These are phyloP conservation scores for Struthio camelus DNA, from an alignment of 2,113 vertebrate species.

Conservation along the genomic window DNA sequence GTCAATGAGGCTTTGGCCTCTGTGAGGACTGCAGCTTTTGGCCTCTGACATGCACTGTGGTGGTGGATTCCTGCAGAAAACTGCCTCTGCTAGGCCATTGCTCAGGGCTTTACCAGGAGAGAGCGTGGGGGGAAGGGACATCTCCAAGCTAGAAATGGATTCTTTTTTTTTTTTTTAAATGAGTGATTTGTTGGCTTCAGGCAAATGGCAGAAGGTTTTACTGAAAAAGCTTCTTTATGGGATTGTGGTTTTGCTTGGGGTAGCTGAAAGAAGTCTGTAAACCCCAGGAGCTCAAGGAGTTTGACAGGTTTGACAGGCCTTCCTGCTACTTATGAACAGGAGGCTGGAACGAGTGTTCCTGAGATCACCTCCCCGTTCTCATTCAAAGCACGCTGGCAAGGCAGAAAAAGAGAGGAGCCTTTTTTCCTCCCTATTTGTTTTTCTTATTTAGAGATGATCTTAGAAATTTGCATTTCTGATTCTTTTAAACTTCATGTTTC, in stretches of 20 bases:
- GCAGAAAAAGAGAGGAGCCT: background rate
- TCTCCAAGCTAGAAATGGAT: background rate
- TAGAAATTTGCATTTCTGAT: background rate
- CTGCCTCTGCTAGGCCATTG: background rate
- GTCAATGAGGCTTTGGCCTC: background rate
- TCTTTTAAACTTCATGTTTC: background rate
- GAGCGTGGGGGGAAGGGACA: background rate
- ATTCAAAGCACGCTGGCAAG: background rate
- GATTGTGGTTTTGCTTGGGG: constrained; percentile 67
- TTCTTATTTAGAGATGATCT: background rate
- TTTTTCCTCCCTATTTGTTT: background rate
- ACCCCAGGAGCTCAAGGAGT: constrained; percentile 53
- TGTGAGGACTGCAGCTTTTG: background rate
- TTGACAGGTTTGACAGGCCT: constrained; percentile 50
- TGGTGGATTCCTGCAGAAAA: constrained; percentile 13
- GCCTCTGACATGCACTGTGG: background rate
- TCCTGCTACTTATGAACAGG: constrained; percentile 11
- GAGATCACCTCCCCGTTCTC: constrained; percentile 8
- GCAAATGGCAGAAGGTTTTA: constrained; percentile 59
- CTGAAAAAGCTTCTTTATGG: constrained; percentile 65
- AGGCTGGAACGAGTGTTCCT: background rate
- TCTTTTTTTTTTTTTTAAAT: background rate
- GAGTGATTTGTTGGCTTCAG: constrained; percentile 56
- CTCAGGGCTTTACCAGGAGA: background rate
- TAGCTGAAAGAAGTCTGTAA: constrained; percentile 62